Percentiles rank a stretch among this genome's conserved stretches.
Evolutionary conservation across 2,888 invertebrate species (phyloP).

Genomic region (Troides aeacus): DNA sequence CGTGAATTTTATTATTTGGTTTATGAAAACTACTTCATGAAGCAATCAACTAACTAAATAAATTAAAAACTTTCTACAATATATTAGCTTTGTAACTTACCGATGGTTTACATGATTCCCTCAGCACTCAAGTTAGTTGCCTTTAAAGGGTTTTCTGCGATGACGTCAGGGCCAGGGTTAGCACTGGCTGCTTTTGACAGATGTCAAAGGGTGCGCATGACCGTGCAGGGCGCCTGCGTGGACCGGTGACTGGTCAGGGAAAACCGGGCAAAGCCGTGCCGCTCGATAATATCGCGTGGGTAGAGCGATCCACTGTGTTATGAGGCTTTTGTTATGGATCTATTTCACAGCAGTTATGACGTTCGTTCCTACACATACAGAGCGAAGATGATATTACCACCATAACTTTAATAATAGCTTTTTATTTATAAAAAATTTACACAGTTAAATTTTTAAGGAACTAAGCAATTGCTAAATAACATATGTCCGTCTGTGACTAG

Average conservation of each 20-base stretch:
- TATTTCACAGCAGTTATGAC: too few relatives aligned
- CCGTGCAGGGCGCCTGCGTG: constrained; percentile 51
- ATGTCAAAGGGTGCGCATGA: constrained; percentile 57
- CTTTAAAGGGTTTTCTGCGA: constrained; percentile 43
- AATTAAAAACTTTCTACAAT: neutral
- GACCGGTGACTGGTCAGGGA: constrained; percentile 18
- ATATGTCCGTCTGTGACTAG: too few relatives aligned
- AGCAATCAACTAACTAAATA: neutral
- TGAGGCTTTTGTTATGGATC: too few relatives aligned
- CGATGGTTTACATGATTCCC: constrained; percentile 57
- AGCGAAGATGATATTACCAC: too few relatives aligned
- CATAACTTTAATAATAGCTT: too few relatives aligned
- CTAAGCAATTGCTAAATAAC: too few relatives aligned
- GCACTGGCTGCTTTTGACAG: constrained; percentile 63
- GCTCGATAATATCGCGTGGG: constrained; percentile 19
- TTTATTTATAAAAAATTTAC: too few relatives aligned
- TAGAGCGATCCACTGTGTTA: too few relatives aligned
- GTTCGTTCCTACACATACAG: too few relatives aligned
- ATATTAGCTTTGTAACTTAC: constrained; percentile 39
- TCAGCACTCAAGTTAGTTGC: constrained; percentile 26
- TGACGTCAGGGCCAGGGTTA: constrained; percentile 58
- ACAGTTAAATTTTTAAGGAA: too few relatives aligned
- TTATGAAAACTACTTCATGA: too few relatives aligned
- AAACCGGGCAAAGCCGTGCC: constrained; percentile 24
- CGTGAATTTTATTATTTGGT: too few relatives aligned